Percentiles rank a stretch among this genome's conserved stretches.
These are phyloP conservation scores for Lacerta bilineata DNA, from an alignment of 2,797 vertebrate genomes.

Conservation along the genomic window DNA sequence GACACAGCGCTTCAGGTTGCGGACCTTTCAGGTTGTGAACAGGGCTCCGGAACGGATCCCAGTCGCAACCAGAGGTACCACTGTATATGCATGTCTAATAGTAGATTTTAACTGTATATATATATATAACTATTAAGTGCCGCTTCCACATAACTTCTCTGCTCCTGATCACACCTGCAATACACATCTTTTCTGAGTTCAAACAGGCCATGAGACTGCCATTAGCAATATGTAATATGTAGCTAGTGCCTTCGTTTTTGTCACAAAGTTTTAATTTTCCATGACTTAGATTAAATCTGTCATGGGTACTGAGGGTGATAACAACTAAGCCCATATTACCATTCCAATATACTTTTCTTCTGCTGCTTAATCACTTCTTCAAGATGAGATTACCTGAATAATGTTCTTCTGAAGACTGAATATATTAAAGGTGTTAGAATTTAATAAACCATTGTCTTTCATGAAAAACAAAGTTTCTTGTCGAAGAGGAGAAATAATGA, in stretches of 20 bases:
- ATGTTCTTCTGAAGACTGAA: slow-evolving; percentile 21
- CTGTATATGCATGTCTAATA: background rate
- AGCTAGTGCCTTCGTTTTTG: background rate
- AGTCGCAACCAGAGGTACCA: no score
- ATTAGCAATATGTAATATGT: background rate
- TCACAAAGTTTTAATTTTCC: slow-evolving; percentile 10
- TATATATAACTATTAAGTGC: background rate
- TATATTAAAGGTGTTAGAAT: slow-evolving; percentile 33
- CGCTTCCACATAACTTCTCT: background rate
- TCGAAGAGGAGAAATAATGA: background rate
- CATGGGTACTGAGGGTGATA: background rate
- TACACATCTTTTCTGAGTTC: background rate
- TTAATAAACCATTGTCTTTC: slow-evolving; percentile 20
- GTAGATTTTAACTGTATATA: background rate
- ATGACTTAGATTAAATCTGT: slow-evolving; percentile 27
- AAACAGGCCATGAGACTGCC: background rate
- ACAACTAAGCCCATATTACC: slow-evolving; percentile 19
- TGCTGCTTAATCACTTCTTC: slow-evolving; percentile 39
- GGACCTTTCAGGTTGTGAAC: no score
- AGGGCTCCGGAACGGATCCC: no score
- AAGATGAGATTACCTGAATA: background rate
- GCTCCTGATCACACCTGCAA: background rate
- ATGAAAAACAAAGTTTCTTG: slow-evolving; percentile 26
- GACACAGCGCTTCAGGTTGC: no score
- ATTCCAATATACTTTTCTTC: background rate